Base-by-base conservation (phyloP, 2,113 vertebrate species). In the Poeciliopsis occidentalis region DNA sequence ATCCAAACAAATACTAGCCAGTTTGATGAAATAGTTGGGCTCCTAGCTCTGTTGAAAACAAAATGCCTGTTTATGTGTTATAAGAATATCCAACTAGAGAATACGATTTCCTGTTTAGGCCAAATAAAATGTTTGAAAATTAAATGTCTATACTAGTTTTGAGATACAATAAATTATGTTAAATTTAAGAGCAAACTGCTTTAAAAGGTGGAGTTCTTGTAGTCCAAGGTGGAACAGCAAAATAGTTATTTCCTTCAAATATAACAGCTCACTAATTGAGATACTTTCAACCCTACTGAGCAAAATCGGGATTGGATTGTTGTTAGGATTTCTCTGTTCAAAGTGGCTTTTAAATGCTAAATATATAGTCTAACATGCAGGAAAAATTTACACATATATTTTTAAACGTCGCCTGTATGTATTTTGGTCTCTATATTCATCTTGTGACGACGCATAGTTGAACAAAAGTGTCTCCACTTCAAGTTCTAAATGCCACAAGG, bases 401-500 rank as follows among this genome's bases (percentile, higher is more conserved):
- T 62, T 29, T 15, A 62, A 30, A 63, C 10, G 30, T 8, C 17
- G 26, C 15, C 27, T 62, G 26, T 12, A 63, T 8, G 24, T 63
- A 30, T 26, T 30, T 72, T 27, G 37, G 19, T 37, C 22, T 22
- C 11, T 62, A 26, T 37, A 61, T 67, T 60, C 7, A 51, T 0
- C 31, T 7, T 37, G 12, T 72, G 60, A 2, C 62, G 24, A 24
- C 54, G n/a, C 69, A 64, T 62, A 29, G 19, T 68, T 71, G 37
- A 34, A 27, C 65, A 60, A 65, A 69, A 19, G 24, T 71, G 44
- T 44, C 4, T 1, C 7, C 32, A 17, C 26, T 64, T 44, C 26
- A 41, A 26, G 34, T 41, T 3, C 11, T 72, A 26, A 3, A 22
- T 75, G 32, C 63, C 61, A 64, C 4, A 84, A 79, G 37, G 67